Base-by-base conservation (phyloP, 2,888 invertebrate species). In the Hemistola chrysoprasaria region DNA sequence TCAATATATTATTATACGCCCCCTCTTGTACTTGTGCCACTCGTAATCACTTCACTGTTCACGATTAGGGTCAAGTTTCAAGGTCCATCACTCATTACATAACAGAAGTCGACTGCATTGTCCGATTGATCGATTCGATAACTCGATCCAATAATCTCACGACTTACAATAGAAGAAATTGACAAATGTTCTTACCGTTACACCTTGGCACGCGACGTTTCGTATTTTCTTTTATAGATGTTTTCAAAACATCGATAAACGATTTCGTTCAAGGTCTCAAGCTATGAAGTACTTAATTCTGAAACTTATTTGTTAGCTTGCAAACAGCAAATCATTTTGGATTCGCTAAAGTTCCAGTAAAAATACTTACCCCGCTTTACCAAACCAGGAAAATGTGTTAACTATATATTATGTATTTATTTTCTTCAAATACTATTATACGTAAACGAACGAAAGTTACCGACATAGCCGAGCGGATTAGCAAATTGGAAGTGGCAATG, bases 51-150 rank as follows among this genome's bases (percentile, higher is more conserved):
- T 47, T 50, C 54, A 60, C 59, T 55, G 56, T 70, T 77, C 83
- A 82, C 83, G 82, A 86, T 77, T 82, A 77, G 79, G 87, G 86
- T 87, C 87, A 86, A 84, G 81, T 71, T 55, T 59, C 86, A 87
- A 87, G 86, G 87, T 81, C 78, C 58, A 50, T 22, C 8, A n/a
- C 24, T n/a, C 56, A 56, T 86, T 85, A 85, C 79, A 85, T 86
- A 87, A 87, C 65, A 60, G 57, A 40, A 16, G 16, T 64, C 59
- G 51, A 64, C 77, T 16, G 65, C 74, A 78, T 74, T 77, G 72
- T 69, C 59, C 63, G 56, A 66, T 61, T 56, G 70, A 80, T 77
- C 74, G 76, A 76, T 75, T 67, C 51, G 59, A 52, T 56, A n/a
- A n/a, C n/a, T 16, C 16, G 16, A 65, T 56, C 49, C 46, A 60